A percentile compares a stretch with the other conserved stretches of the same genome.
Evolutionary conservation across 2,113 vertebrate species (phyloP).

Genomic region (Heloderma charlesbogerti): DNA sequence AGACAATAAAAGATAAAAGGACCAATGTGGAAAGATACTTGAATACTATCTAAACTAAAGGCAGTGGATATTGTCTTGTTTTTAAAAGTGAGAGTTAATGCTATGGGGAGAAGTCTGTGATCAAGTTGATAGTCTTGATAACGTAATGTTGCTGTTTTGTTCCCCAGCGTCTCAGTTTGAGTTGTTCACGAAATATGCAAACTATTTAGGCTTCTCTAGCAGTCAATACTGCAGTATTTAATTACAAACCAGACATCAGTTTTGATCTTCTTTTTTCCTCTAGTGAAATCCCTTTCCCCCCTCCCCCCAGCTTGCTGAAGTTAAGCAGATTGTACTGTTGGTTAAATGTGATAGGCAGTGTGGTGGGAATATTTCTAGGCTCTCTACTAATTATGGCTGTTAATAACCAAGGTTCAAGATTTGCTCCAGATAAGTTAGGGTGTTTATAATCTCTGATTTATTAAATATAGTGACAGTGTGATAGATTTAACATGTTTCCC

Average conservation of each 20-base stretch:
- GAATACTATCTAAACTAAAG: constrained; percentile 34
- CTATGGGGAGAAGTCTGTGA: not conserved
- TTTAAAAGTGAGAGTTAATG: constrained; percentile 58
- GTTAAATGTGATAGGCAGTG: not conserved
- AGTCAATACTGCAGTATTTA: not conserved
- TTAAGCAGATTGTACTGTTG: not conserved
- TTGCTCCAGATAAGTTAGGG: not conserved
- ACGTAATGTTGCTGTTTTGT: constrained; percentile 30
- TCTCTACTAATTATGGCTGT: not conserved
- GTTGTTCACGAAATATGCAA: not conserved
- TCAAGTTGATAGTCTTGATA: constrained; percentile 7
- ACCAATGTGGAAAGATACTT: constrained; percentile 50
- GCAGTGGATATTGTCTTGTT: constrained; percentile 38
- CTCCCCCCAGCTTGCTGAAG: not conserved
- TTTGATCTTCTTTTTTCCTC: constrained; percentile 5
- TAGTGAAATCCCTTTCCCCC: not conserved
- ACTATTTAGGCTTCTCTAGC: constrained; percentile 1
- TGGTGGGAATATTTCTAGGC: not conserved
- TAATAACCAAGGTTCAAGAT: not conserved
- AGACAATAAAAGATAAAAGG: too few relatives aligned
- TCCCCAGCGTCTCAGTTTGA: constrained; percentile 34
- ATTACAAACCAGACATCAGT: constrained; percentile 1
- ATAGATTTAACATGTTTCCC: not conserved
- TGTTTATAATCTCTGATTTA: not conserved
- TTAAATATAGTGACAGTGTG: not conserved